Evolutionary conservation across 1,140 invertebrate species (phyloP).

Genomic region (Chymomyza costata): DNA sequence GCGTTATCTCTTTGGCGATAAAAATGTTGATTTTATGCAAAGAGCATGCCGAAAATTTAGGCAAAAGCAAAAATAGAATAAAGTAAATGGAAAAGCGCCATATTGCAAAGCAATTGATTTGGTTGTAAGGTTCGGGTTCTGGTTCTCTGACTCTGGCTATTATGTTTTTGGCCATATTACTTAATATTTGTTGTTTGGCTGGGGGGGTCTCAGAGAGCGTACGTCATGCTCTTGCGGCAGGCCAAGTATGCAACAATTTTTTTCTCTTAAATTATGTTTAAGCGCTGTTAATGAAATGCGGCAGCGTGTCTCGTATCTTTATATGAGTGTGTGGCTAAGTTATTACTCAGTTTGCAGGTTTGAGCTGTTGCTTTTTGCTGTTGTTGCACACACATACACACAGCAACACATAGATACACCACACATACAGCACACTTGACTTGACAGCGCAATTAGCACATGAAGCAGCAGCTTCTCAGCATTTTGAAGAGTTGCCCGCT

Average conservation of each 20-base stretch:
- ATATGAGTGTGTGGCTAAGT: slow-evolving; percentile 14
- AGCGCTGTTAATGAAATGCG: slow-evolving; percentile 32
- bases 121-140: too few species aligned
- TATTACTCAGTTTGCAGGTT: slow-evolving; percentile 43
- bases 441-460: slow-evolving; percentile 72
- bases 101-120: slow-evolving; percentile 1
- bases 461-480: slow-evolving; percentile 67
- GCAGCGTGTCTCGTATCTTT: neutral
- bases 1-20: slow-evolving; percentile 45
- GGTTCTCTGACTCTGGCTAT: too few species aligned
- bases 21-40: slow-evolving; percentile 45
- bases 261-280: slow-evolving; percentile 42
- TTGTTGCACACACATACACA: slow-evolving; percentile 21
- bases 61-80: neutral
- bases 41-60: slow-evolving; percentile 8
- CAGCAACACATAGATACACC: neutral
- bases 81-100: slow-evolving; percentile 15
- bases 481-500: slow-evolving; percentile 45
- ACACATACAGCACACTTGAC: slow-evolving; percentile 41
- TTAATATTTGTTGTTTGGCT: slow-evolving; percentile 21
- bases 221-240: slow-evolving; percentile 45
- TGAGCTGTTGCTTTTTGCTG: slow-evolving; percentile 56
- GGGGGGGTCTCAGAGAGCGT: slow-evolving; percentile 14
- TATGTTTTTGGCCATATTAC: too few species aligned
- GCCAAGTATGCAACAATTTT: slow-evolving; percentile 64